These are phyloP conservation scores for Spilarctia lutea DNA, from an alignment of 2,888 invertebrate genomes.

Conservation along the genomic window DNA sequence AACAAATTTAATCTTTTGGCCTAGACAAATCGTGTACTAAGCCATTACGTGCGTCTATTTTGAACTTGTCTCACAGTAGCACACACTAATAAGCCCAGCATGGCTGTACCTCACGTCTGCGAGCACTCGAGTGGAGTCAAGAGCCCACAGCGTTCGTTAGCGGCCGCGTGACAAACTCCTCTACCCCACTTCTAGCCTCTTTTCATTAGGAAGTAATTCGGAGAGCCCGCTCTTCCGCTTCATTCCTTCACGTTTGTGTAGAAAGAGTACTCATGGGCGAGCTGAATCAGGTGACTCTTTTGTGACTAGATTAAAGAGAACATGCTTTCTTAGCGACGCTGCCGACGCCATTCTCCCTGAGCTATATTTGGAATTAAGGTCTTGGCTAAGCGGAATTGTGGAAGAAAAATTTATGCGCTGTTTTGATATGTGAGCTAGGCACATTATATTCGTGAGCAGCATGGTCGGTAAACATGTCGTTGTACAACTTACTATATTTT, in stretches of 20 bases:
- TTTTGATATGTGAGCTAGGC: slow-evolving; percentile 28
- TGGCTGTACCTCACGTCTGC: slow-evolving; percentile 61
- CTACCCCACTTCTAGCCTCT: slow-evolving; percentile 80
- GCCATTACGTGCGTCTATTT: slow-evolving; percentile 33
- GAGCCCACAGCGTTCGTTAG: slow-evolving; percentile 83
- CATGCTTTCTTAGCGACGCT: slow-evolving; percentile 75
- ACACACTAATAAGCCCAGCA: slow-evolving; percentile 65
- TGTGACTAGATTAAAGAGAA: slow-evolving; percentile 86
- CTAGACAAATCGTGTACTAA: neutral
- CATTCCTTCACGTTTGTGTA: slow-evolving; percentile 83
- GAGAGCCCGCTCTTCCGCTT: slow-evolving; percentile 83
- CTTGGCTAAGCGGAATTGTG: slow-evolving; percentile 60
- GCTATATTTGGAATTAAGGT: slow-evolving; percentile 80
- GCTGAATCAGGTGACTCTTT: slow-evolving; percentile 85
- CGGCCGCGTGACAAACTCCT: slow-evolving; percentile 79
- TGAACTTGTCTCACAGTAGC: slow-evolving; percentile 37
- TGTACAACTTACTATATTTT: neutral
- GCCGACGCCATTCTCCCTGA: slow-evolving; percentile 64
- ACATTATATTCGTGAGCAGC: slow-evolving; percentile 30
- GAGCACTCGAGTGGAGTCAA: slow-evolving; percentile 70
- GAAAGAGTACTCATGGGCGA: slow-evolving; percentile 76
- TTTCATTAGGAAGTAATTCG: slow-evolving; percentile 87
- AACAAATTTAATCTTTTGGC: neutral
- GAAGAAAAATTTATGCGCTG: slow-evolving; percentile 42
- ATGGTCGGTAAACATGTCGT: slow-evolving; percentile 9